Base-by-base conservation (phyloP, 1,140 invertebrate genomes). In the Drosophila persimilis region DNA sequence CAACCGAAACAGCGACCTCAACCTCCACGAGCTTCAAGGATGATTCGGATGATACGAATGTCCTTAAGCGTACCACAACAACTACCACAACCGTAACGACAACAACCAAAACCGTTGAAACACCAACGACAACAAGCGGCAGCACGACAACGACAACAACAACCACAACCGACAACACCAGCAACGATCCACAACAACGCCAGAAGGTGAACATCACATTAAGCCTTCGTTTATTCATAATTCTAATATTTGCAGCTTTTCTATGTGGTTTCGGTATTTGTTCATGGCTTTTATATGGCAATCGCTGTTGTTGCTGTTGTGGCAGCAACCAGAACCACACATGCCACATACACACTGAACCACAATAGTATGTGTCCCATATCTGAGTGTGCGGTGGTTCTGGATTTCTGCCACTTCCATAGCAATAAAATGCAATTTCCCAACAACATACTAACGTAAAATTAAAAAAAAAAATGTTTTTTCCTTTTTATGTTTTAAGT, bases 171-270 rank as follows among this genome's bases (percentile, higher is more conserved):
- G 60, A 39, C 35, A 39, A 4, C 35, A 71, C 66, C 46, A 80
- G 67, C 76, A 62, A 70, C 55, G 73, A 85, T 44, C 81, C 76
- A 48, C 80, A 62, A 54, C 67, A 77, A 52, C 90, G 74, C 83
- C 83, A 90, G 84, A 90, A 91, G 90, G 90, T 91, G 90, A 91
- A 91, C 71, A 90, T 91, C 78, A 91, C 86, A 78, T 83, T 91
- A 80, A 90, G 90, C 77, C 75, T 89, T 83, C 86, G 80, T 89
- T 85, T 84, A 80, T 90, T 91, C 81, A 62, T 91, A 80, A 80
- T 89, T 84, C 65, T 91, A 80, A 80, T 91, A 65, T 77, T 91
- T 83, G 88, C 84, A 81, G 90, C 90, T 90, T 90, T 91, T 91
- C 56, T 91, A 67, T 91, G 90, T 91, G 90, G 90, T 91, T 91